Percentiles rank a stretch among this genome's conserved stretches.
phyloP scores from a whole-genome alignment of 35 echinoderm and acorn worm species.

The Ophiothrix spiculata region DNA sequence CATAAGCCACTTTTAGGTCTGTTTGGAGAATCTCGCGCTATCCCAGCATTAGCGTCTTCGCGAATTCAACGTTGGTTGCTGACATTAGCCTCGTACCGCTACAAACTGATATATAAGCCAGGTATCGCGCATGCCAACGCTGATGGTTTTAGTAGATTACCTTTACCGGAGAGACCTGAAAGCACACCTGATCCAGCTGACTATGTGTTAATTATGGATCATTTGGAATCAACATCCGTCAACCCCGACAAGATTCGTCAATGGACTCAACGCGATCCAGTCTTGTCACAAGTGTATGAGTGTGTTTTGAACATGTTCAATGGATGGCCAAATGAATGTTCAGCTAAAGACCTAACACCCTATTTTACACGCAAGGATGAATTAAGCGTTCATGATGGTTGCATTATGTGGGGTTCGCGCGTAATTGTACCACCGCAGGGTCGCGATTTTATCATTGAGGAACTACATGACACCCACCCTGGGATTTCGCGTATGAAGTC shows the following conservation, averaged over 20 bases:
- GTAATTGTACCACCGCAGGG: conserved; percentile 56
- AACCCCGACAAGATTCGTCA: conserved; percentile 33
- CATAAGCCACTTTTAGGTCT: conserved; percentile 61
- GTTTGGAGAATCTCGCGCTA: conserved; percentile 21
- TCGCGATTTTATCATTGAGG: conserved; percentile 35
- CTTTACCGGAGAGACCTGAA: no score
- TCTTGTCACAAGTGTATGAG: conserved; percentile 28
- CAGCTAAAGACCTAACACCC: conserved; percentile 25
- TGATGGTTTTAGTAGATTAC: conserved; percentile 42
- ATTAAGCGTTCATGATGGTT: conserved; percentile 46
- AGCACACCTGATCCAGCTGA: no score
- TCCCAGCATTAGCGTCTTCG: conserved; percentile 34
- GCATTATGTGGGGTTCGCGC: conserved; percentile 55
- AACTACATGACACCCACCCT: conserved; percentile 62
- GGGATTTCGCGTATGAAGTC: conserved; percentile 50
- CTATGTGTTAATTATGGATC: conserved; percentile 9
- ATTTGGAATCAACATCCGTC: conserved; percentile 4
- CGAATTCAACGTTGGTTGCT: conserved; percentile 48
- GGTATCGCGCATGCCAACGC: conserved; percentile 27
- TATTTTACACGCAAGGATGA: conserved; percentile 42
- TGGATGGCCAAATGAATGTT: conserved; percentile 29
- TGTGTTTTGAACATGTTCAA: conserved; percentile 18
- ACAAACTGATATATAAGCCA: conserved; percentile 19
- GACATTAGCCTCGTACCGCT: conserved; percentile 28
- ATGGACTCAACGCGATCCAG: conserved; percentile 35